Base-by-base conservation (phyloP, 1,140 invertebrate species). In the Panulirus ornatus region DNA sequence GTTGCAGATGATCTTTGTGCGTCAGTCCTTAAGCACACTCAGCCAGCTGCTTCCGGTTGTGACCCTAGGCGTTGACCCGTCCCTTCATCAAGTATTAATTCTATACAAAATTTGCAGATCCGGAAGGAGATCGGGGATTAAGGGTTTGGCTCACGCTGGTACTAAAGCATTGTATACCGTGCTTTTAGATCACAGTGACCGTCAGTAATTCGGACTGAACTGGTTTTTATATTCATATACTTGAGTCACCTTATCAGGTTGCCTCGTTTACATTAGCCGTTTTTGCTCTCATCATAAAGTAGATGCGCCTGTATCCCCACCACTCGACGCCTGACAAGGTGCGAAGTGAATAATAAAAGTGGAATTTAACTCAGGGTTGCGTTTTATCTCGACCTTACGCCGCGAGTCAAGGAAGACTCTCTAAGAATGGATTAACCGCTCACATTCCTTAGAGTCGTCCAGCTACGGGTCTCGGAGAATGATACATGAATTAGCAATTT, bases 171-270 rank as follows among this genome's bases (percentile, higher is more conserved):
- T n/a, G 30, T 66, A 66, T 66, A 66, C 27, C 58, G 30, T 66
- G 58, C 58, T 66, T 66, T 66, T 66, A 66, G 58, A 27, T 66
- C 58, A 66, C 30, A 30, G 30, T 66, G 30, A 66, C 30, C 30
- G 58, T 5, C 58, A 66, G 58, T 66, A 66, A 66, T 66, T 66
- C 58, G 58, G 58, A 66, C 58, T 66, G 58, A 27, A 66, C 58
- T 66, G 58, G 58, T 66, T 30, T 27, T 66, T 66, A 8, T 66
- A 66, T 30, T 22, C 58, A 8, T 0, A 11, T 6, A n/a, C 58
- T n/a, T 30, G 58, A 66, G 16, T 30, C 27, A 58, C n/a, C n/a
- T 22, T 66, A 66, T 66, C 30, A 66, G 27, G 30, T n/a, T 30
- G 58, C 58, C 27, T 66, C 58, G 11, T 30, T 30, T 66, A 66